These are phyloP conservation scores for Sturmia bella DNA, from an alignment of 2,888 invertebrate genomes.

Conservation along the genomic window DNA sequence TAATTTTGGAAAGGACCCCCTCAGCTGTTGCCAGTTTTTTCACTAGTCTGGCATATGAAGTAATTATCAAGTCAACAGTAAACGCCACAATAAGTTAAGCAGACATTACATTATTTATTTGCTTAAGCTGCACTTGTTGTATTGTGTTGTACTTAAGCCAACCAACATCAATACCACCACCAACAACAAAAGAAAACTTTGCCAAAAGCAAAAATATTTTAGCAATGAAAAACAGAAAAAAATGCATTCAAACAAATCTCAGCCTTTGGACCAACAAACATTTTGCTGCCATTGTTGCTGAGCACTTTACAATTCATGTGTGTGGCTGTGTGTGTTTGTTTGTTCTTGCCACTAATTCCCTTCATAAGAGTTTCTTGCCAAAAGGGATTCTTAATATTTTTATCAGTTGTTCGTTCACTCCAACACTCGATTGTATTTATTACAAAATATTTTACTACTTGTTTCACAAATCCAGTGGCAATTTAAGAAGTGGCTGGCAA, in stretches of 20 bases:
- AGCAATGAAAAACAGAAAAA: not conserved
- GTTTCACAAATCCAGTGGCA: conserved; percentile 62
- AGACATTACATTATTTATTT: conserved; percentile 50
- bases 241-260: conserved; percentile 10
- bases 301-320: not conserved
- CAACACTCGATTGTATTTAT: conserved; percentile 47
- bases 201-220: conserved; percentile 72
- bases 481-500: conserved; percentile 24
- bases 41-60: not conserved
- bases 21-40: conserved; percentile 35
- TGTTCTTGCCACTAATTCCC: conserved; percentile 47
- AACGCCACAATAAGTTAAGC: conserved; percentile 32
- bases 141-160: conserved; percentile 54
- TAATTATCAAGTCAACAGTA: not conserved
- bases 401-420: conserved; percentile 43
- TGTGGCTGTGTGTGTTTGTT: conserved; percentile 4
- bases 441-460: conserved; percentile 39
- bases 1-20: not conserved
- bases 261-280: conserved; percentile 70
- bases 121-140: conserved; percentile 62
- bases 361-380: conserved; percentile 45
- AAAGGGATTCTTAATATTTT: conserved; percentile 44
- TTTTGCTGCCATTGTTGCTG: conserved; percentile 72
- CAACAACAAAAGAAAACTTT: conserved; percentile 77
- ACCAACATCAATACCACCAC: conserved; percentile 69